phyloP scores from a whole-genome alignment of 2,888 invertebrate species.

The Brenthis hecate region DNA sequence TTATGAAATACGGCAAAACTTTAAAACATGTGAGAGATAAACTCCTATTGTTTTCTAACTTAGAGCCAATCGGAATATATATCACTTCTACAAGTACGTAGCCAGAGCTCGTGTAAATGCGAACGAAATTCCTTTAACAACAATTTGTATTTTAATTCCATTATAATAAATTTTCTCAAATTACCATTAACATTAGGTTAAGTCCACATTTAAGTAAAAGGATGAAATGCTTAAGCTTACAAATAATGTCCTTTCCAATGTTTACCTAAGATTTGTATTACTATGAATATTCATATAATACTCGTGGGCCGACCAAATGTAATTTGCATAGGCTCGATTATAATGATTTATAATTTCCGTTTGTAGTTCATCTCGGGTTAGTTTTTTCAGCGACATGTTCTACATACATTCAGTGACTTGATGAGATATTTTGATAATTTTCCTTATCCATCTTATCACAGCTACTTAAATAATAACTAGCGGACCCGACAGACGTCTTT shows the following conservation, averaged over 20 bases:
- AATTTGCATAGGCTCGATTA: constrained; percentile 30
- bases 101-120: background rate
- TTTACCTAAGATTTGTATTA: constrained; percentile 26
- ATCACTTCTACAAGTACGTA: background rate
- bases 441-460: too few relatives aligned
- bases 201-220: background rate
- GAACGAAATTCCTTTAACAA: background rate
- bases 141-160: background rate
- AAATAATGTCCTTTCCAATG: constrained; percentile 24
- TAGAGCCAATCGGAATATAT: background rate
- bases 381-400: background rate
- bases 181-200: constrained; percentile 9
- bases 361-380: background rate
- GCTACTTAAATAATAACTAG: too few relatives aligned
- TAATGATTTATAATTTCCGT: constrained; percentile 3
- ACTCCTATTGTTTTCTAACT: constrained; percentile 1
- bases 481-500: too few relatives aligned
- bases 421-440: too few relatives aligned
- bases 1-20: constrained; percentile 1
- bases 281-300: constrained; percentile 39
- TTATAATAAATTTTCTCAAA: constrained; percentile 11
- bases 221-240: constrained; percentile 1
- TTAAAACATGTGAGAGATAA: constrained; percentile 7
- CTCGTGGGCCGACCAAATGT: constrained; percentile 25
- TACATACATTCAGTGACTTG: background rate